phyloP scores from a whole-genome alignment of 1,140 invertebrate species.

The Pogonomyrmex californicus region DNA sequence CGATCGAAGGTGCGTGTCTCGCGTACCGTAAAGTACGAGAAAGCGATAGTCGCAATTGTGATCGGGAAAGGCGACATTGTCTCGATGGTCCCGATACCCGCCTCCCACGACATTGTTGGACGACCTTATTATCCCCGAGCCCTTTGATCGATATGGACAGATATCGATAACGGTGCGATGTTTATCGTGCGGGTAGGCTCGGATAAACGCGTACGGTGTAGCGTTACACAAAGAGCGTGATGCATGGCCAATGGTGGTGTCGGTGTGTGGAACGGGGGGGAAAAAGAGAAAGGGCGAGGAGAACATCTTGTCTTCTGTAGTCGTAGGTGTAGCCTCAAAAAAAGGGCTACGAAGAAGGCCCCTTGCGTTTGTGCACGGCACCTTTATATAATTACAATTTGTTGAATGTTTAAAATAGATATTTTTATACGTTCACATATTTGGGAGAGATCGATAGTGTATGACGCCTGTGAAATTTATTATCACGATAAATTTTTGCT shows the following conservation, averaged over 20 bases:
- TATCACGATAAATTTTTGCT: background rate
- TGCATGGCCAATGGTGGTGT: slow-evolving; percentile 67
- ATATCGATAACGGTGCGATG: slow-evolving; percentile 76
- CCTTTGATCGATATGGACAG: slow-evolving; percentile 74
- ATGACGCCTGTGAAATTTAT: slow-evolving; percentile 4
- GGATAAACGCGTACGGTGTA: slow-evolving; percentile 75
- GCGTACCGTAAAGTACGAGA: slow-evolving; percentile 47
- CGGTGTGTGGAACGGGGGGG: slow-evolving; percentile 8
- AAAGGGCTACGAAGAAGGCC: slow-evolving; percentile 33
- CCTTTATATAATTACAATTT: slow-evolving; percentile 20
- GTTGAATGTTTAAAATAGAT: background rate
- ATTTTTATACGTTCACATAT: background rate
- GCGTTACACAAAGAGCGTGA: slow-evolving; percentile 74
- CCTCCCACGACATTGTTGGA: slow-evolving; percentile 72
- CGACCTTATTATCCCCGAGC: slow-evolving; percentile 69
- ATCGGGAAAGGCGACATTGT: slow-evolving; percentile 58
- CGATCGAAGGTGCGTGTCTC: slow-evolving; percentile 39
- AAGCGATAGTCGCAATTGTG: slow-evolving; percentile 58
- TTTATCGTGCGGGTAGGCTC: slow-evolving; percentile 71
- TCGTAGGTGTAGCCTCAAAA: slow-evolving; percentile 52
- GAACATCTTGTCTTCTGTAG: slow-evolving; percentile 47
- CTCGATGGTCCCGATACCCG: slow-evolving; percentile 51
- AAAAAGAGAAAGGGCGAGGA: slow-evolving; percentile 51
- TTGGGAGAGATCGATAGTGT: background rate
- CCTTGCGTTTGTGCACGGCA: slow-evolving; percentile 25